These are phyloP conservation scores for Lipophrys pholis DNA, from an alignment of 2,113 vertebrate species.

Conservation along the genomic window DNA sequence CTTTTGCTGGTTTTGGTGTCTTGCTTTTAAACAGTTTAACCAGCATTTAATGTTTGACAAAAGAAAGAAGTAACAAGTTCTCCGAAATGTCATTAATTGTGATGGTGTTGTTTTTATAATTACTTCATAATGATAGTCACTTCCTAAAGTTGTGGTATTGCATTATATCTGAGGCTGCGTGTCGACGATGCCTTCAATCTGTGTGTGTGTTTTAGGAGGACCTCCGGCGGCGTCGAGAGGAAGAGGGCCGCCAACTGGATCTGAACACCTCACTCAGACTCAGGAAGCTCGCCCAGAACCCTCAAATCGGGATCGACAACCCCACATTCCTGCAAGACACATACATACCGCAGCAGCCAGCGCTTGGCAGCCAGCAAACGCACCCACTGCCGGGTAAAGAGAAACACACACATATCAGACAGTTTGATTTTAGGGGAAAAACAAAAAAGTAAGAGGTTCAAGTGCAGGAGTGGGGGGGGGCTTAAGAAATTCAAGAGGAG, in stretches of 20 bases:
- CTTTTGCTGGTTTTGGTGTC: too few species aligned
- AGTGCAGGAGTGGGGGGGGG: not conserved
- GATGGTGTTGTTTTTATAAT: too few species aligned
- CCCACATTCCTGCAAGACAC: slow-evolving; percentile 93
- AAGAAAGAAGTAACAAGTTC: too few species aligned
- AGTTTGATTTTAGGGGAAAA: not conserved
- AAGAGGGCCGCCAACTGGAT: slow-evolving; percentile 91
- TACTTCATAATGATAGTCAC: too few species aligned
- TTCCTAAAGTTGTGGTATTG: too few species aligned
- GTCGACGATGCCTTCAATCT: not conserved
- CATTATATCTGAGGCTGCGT: too few species aligned
- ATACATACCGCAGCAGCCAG: slow-evolving; percentile 32
- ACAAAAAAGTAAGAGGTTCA: not conserved
- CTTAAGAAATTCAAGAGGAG: not conserved
- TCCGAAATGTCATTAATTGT: too few species aligned
- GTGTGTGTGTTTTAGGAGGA: slow-evolving; percentile 83
- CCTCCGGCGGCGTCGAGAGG: slow-evolving; percentile 91
- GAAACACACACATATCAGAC: not conserved
- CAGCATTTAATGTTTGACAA: too few species aligned
- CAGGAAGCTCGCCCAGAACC: slow-evolving; percentile 95
- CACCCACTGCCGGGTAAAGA: slow-evolving; percentile 65
- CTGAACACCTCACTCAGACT: slow-evolving; percentile 96
- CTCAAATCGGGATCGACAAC: slow-evolving; percentile 98
- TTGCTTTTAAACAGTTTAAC: too few species aligned
- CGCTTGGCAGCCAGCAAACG: slow-evolving; percentile 47